phyloP scores from a whole-genome alignment of 2,888 invertebrate genomes.

The Synergus japonicus region DNA sequence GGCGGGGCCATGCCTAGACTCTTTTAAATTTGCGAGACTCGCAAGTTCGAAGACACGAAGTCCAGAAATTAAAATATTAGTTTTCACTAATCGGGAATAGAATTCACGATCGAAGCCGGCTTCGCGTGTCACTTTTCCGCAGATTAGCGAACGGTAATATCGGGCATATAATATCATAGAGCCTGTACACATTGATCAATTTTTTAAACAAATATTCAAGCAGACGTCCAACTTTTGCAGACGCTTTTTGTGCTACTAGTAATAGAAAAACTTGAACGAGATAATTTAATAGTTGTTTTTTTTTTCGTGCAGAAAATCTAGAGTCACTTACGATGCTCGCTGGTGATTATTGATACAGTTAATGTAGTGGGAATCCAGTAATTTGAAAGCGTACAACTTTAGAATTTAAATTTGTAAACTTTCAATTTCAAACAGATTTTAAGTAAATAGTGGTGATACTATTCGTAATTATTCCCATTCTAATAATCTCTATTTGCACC shows the following conservation, averaged over 20 bases:
- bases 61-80: slow-evolving; percentile 10
- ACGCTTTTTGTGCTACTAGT: slow-evolving; percentile 52
- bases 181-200: slow-evolving; percentile 47
- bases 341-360: slow-evolving; percentile 26
- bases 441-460: slow-evolving; percentile 23
- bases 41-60: slow-evolving; percentile 24
- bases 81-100: slow-evolving; percentile 3
- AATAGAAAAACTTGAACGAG: slow-evolving; percentile 32
- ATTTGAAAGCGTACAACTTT: slow-evolving; percentile 11
- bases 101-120: slow-evolving; percentile 27
- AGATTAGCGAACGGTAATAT: slow-evolving; percentile 37
- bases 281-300: slow-evolving; percentile 13
- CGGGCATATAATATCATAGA: slow-evolving; percentile 44
- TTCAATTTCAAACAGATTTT: slow-evolving; percentile 6
- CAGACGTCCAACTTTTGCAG: slow-evolving; percentile 50
- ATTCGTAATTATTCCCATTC: slow-evolving; percentile 30
- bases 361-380: neutral
- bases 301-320: slow-evolving; percentile 23
- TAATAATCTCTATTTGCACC: slow-evolving; percentile 11
- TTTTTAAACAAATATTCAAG: slow-evolving; percentile 47
- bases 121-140: slow-evolving; percentile 16
- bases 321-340: slow-evolving; percentile 11
- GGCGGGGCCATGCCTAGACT: slow-evolving; percentile 39
- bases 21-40: slow-evolving; percentile 39
- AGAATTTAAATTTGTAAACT: slow-evolving; percentile 9